Evolutionary conservation across 2,888 invertebrate species (phyloP).

Genomic region (Strigamia transsilvanica): DNA sequence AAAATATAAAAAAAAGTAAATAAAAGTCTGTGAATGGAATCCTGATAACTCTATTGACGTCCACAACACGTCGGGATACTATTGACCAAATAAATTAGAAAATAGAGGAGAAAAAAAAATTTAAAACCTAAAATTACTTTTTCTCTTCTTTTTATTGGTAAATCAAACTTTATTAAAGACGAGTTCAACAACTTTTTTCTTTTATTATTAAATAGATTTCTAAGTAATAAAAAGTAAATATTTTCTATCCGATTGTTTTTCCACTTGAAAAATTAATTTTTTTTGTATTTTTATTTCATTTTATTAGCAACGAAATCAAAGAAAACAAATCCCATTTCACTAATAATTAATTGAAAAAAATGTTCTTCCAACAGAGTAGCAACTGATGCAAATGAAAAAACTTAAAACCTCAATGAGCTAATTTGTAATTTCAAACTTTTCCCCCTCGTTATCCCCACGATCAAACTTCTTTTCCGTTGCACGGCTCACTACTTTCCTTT

Average conservation of each 20-base stretch:
- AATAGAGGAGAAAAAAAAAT: slow-evolving; percentile 1
- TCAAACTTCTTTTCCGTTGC: slow-evolving; percentile 29
- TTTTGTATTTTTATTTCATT: not conserved
- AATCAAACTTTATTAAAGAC: not conserved
- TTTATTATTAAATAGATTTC: not conserved
- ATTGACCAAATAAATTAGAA: slow-evolving; percentile 25
- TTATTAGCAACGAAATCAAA: not conserved
- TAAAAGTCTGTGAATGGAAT: slow-evolving; percentile 19
- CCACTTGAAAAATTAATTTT: not conserved
- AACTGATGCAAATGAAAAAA: slow-evolving; percentile 18
- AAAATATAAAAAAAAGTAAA: slow-evolving; percentile 5
- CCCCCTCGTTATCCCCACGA: slow-evolving; percentile 22
- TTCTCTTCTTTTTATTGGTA: not conserved
- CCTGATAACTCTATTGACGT: slow-evolving; percentile 12
- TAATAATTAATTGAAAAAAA: not conserved
- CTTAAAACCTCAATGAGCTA: slow-evolving; percentile 27
- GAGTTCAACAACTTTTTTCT: not conserved
- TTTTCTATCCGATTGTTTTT: too few species aligned
- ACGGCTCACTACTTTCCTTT: slow-evolving; percentile 20
- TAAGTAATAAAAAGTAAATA: not conserved
- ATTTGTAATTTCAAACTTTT: slow-evolving; percentile 43
- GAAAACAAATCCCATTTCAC: not conserved
- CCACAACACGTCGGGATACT: not conserved
- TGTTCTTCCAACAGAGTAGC: not conserved
- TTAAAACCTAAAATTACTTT: slow-evolving; percentile 7